These are phyloP conservation scores for Paramormyrops hopkinsi DNA, from an alignment of 2,797 vertebrate species.

Conservation along the genomic window DNA sequence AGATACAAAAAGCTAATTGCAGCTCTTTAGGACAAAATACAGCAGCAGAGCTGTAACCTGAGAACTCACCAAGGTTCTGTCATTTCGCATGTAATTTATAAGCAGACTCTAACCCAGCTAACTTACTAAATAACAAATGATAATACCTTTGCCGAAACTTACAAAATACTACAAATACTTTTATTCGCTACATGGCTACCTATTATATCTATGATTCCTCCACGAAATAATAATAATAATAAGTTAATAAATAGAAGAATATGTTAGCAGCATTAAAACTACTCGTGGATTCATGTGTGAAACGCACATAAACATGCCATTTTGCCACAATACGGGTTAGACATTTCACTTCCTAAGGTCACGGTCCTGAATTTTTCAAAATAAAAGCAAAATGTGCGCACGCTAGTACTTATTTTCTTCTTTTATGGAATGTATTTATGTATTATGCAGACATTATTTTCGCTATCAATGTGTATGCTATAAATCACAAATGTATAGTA, in stretches of 20 bases:
- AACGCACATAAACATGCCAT: background rate
- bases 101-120: background rate
- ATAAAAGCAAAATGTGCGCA: background rate
- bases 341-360: background rate
- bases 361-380: conserved; percentile 1
- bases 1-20: background rate
- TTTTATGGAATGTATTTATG: background rate
- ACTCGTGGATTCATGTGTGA: background rate
- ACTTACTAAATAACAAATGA: background rate
- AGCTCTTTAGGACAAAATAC: background rate
- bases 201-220: background rate
- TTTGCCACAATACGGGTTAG: background rate
- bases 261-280: background rate
- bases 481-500: background rate
- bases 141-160: background rate
- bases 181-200: background rate
- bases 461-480: background rate
- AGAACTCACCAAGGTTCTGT: conserved; percentile 56
- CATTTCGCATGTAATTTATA: conserved; percentile 42
- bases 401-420: background rate
- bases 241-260: background rate
- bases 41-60: no score
- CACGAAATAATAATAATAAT: background rate
- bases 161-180: background rate
- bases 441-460: background rate